These are phyloP conservation scores for Antheraea yamamai DNA, from an alignment of 2,888 invertebrate species.

Conservation along the genomic window DNA sequence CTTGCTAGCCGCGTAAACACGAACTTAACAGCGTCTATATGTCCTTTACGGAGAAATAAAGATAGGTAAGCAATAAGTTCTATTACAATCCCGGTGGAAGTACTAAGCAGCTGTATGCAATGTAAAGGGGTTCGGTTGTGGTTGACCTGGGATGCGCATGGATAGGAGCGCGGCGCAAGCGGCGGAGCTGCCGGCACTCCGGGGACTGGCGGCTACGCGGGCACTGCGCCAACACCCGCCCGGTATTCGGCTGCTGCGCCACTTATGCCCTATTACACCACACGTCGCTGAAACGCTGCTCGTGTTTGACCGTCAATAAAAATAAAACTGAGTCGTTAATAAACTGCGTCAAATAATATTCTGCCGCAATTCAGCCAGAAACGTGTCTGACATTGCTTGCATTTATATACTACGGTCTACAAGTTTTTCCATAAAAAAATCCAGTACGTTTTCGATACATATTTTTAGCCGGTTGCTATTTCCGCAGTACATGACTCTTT, in stretches of 20 bases:
- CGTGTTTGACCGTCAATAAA: constrained; percentile 56
- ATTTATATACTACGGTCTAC: neutral
- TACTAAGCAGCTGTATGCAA: neutral
- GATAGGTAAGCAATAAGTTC: neutral
- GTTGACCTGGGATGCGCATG: constrained; percentile 20
- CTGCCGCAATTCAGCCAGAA: constrained; percentile 31
- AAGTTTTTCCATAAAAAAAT: neutral
- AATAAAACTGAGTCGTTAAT: constrained; percentile 63
- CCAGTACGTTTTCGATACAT: neutral
- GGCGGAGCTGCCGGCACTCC: constrained; percentile 66
- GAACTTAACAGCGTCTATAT: constrained; percentile 33
- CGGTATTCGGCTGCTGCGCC: constrained; percentile 55
- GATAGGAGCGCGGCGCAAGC: constrained; percentile 53
- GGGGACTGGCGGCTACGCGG: constrained; percentile 71
- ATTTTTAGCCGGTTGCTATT: neutral
- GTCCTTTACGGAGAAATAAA: constrained; percentile 2
- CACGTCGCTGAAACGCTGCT: constrained; percentile 50
- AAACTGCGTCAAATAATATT: constrained; percentile 47
- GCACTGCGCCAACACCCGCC: constrained; percentile 66
- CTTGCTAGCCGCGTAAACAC: constrained; percentile 52
- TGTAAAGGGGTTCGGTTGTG: constrained; percentile 14
- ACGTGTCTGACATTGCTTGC: neutral
- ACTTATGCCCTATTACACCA: constrained; percentile 72
- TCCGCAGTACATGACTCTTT: neutral
- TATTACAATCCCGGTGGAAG: neutral